Evolutionary conservation across 2,888 invertebrate genomes (phyloP).

Genomic region (Nomada lathburiana): DNA sequence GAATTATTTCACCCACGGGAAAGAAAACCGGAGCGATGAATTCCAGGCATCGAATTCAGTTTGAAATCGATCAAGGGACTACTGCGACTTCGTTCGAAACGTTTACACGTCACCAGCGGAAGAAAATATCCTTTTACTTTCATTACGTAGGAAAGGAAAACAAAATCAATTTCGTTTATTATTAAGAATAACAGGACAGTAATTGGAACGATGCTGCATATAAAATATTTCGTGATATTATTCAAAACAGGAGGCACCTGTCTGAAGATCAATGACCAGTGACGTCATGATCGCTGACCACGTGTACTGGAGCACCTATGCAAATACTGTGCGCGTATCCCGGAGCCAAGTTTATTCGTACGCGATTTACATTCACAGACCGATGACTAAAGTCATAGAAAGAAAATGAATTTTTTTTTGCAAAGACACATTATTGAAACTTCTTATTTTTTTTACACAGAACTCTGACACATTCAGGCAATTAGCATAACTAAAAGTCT

Average conservation of each 20-base stretch:
- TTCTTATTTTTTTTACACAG: neutral
- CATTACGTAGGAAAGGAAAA: neutral
- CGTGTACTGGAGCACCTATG: slow-evolving; percentile 45
- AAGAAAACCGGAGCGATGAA: neutral
- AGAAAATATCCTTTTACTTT: neutral
- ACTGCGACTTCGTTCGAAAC: no score
- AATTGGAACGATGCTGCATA: no score
- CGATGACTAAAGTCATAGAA: neutral
- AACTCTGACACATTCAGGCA: neutral
- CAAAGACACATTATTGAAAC: neutral
- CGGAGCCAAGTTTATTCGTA: slow-evolving; percentile 32
- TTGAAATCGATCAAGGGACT: neutral
- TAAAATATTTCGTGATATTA: no score
- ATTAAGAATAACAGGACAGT: neutral
- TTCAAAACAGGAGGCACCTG: slow-evolving; percentile 7
- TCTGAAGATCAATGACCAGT: slow-evolving; percentile 77
- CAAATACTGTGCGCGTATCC: slow-evolving; percentile 15
- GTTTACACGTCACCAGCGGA: neutral
- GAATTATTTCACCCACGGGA: neutral
- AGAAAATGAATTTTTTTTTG: neutral
- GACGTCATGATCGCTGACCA: slow-evolving; percentile 88
- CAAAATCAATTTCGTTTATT: neutral
- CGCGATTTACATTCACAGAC: slow-evolving; percentile 19
- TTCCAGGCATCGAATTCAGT: neutral
- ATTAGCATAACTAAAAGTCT: neutral